phyloP scores from a whole-genome alignment of 1,140 invertebrate genomes.

The Andricus grossulariae region DNA sequence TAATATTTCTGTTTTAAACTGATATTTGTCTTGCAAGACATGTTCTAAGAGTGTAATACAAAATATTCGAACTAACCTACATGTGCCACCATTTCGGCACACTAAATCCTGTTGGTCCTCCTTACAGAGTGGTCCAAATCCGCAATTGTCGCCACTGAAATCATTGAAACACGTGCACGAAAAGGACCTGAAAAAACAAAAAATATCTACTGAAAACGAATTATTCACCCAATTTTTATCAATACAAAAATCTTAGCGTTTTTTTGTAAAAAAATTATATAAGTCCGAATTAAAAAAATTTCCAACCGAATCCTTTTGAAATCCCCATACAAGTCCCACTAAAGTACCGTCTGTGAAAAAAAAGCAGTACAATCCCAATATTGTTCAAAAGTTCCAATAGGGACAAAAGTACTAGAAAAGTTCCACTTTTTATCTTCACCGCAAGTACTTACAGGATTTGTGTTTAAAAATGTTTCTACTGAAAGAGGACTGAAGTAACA shows the following conservation, averaged over 20 bases:
- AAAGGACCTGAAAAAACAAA: constrained; percentile 72
- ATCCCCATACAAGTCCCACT: no score
- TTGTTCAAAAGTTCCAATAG: no score
- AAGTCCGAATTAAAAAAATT: no score
- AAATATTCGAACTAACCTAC: constrained; percentile 77
- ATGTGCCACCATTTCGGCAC: constrained; percentile 86
- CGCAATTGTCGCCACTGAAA: constrained; percentile 83
- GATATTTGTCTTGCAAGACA: constrained; percentile 38
- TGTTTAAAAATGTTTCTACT: no score
- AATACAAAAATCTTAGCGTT: neutral
- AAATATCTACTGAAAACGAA: constrained; percentile 8
- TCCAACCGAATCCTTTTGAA: no score
- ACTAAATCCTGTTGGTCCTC: constrained; percentile 78
- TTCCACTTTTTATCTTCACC: no score
- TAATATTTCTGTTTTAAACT: no score
- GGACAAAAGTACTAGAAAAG: no score
- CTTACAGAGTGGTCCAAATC: constrained; percentile 83
- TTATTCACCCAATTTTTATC: neutral
- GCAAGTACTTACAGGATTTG: no score
- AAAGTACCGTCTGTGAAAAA: no score
- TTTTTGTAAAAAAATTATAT: neutral
- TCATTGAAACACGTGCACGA: constrained; percentile 86
- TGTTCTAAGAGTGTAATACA: neutral
- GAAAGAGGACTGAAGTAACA: no score
- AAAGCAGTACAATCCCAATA: no score